Percentiles rank a stretch among this genome's conserved stretches.
phyloP scores from a whole-genome alignment of 2,113 vertebrate genomes.

The Calonectris borealis region DNA sequence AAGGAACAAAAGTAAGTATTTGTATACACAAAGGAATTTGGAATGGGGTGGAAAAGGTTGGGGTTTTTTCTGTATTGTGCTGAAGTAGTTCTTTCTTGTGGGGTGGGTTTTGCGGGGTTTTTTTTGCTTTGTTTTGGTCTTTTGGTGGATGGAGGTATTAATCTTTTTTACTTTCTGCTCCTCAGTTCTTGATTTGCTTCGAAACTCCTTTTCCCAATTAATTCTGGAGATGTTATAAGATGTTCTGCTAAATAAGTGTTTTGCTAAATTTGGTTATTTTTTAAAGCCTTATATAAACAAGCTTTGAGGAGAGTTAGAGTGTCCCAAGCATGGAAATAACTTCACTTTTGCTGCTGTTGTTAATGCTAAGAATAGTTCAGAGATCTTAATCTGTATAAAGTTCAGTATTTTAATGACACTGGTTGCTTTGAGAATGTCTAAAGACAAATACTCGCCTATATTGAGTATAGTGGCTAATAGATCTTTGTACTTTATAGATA shows the following conservation, averaged over 20 bases:
- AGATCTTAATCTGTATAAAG: neutral
- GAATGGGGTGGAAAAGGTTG: neutral
- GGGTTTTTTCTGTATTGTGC: neutral
- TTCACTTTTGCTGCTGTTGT: neutral
- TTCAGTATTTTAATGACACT: constrained; percentile 8
- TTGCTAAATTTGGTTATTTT: neutral
- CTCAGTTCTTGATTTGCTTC: neutral
- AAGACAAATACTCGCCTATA: neutral
- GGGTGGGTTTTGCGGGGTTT: neutral
- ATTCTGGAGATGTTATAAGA: neutral
- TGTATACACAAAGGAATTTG: neutral
- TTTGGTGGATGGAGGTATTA: neutral
- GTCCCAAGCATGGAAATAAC: neutral
- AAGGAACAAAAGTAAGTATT: neutral
- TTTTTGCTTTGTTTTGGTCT: neutral
- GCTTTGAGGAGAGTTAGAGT: neutral
- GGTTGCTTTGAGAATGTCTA: neutral
- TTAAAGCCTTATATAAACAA: neutral
- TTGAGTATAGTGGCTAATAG: neutral
- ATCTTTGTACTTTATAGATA: neutral
- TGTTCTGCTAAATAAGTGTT: neutral
- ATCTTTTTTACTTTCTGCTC: neutral
- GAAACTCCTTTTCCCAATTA: constrained; percentile 3
- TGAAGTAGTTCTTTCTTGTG: neutral
- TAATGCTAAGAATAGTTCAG: neutral